Base-by-base conservation (phyloP, 2,888 invertebrate genomes). In the Ophion slaviceki region DNA sequence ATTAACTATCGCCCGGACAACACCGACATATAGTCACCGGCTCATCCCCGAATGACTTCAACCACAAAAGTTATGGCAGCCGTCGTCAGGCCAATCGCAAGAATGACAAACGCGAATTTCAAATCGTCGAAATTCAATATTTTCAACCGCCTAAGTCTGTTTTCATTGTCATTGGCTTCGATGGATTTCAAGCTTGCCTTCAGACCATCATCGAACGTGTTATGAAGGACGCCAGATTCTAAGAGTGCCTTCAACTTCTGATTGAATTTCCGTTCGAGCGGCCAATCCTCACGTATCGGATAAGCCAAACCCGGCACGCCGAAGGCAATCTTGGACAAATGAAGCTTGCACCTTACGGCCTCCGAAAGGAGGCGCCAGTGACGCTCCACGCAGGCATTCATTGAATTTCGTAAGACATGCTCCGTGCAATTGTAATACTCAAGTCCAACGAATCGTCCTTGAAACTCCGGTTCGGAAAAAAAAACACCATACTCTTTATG, bases 221-320 rank as follows among this genome's bases (percentile, higher is more conserved):
- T 4, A 14, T 14, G 17, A 17, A 57, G 4, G 14, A 57, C n/a
- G 10, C 14, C 57, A 57, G 1, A 2, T 57, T 57, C 57, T 14
- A 17, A 0, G 17, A 57, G n/a, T 17, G 17, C n/a, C 57, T 57
- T 1, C 1, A 57, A 10, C 14, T 17, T 57, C 57, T 24, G 20
- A 10, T 17, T 66, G 24, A 76, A 6, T 17, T 57, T 53, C 1
- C 40, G 32, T 57, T 66, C 53, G n/a, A 76, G 17, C 8, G 76
- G 76, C 76, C 76, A 76, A 57, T 76, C 66, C 6, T 36, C 20
- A 8, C 76, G 66, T 1, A 75, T 28, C 3, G 61, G 40, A 14
- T 6, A 11, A 32, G 28, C 8, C 45, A 76, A 0, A 47, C 20
- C 14, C 28, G 3, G 4, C 36, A 24, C 24, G 32, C 32, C 10